Evolutionary conservation across 2,113 vertebrate species (phyloP).

Genomic region (Scophthalmus maximus): DNA sequence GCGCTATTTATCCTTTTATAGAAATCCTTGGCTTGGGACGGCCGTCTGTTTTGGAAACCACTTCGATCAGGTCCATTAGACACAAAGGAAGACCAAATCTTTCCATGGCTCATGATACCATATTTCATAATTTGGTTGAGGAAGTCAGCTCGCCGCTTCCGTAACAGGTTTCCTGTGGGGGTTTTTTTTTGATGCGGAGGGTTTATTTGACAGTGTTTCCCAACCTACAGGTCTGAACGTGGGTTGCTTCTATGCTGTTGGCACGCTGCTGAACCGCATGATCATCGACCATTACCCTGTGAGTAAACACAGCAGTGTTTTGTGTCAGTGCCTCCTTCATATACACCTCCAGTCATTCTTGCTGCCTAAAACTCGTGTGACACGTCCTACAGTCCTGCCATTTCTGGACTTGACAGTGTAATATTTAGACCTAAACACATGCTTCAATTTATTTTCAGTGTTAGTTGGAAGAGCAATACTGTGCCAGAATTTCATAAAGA

Average conservation of each 20-base stretch:
- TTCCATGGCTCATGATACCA: background rate
- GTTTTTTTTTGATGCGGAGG: background rate
- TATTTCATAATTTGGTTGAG: background rate
- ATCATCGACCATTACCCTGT: slow-evolving; percentile 91
- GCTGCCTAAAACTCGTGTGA: background rate
- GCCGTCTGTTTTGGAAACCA: slow-evolving; percentile 41
- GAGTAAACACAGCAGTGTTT: slow-evolving; percentile 64
- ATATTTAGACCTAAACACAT: too few relatives aligned
- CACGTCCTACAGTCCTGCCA: background rate
- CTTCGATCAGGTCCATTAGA: slow-evolving; percentile 6
- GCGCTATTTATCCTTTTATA: slow-evolving; percentile 40
- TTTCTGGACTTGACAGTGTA: background rate
- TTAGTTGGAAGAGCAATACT: too few relatives aligned
- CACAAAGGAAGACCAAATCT: background rate
- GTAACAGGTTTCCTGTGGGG: background rate
- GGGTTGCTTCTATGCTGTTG: slow-evolving; percentile 93
- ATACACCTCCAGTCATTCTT: background rate
- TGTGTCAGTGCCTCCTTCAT: background rate
- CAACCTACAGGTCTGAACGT: slow-evolving; percentile 89
- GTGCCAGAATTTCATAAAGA: background rate
- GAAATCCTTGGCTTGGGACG: background rate
- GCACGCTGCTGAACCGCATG: slow-evolving; percentile 94
- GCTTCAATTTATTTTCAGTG: too few relatives aligned
- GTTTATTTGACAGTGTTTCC: slow-evolving; percentile 10
- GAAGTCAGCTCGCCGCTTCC: background rate